phyloP scores from a whole-genome alignment of 2,888 invertebrate genomes.

The Hyles lineata region DNA sequence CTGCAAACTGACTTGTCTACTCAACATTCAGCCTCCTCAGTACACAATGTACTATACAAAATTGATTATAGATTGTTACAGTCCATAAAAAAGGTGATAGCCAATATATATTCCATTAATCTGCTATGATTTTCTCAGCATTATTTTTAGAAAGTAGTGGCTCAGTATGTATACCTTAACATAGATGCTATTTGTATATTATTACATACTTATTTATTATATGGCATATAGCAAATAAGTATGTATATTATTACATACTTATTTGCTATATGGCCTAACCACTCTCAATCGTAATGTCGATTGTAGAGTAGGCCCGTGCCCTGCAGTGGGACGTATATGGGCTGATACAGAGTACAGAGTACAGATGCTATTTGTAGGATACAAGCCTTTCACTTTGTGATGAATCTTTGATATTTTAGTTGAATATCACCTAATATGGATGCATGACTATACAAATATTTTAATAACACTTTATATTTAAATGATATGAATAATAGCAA shows the following conservation, averaged over 20 bases:
- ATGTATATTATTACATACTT: too few relatives aligned
- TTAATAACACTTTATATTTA: too few relatives aligned
- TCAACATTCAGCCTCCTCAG: background rate
- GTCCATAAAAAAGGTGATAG: background rate
- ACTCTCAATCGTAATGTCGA: too few relatives aligned
- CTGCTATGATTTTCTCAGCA: background rate
- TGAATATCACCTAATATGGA: too few relatives aligned
- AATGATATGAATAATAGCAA: too few relatives aligned
- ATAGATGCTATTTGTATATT: background rate
- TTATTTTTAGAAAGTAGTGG: background rate
- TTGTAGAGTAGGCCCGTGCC: too few relatives aligned
- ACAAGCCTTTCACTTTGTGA: constrained; percentile 17
- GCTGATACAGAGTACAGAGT: too few relatives aligned
- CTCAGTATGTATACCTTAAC: background rate
- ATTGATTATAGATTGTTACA: constrained; percentile 17
- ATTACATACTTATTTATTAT: too few relatives aligned
- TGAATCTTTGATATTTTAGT: background rate
- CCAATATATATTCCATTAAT: background rate
- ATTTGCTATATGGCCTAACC: too few relatives aligned
- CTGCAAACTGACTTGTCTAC: background rate
- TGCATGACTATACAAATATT: too few relatives aligned
- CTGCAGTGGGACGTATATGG: too few relatives aligned
- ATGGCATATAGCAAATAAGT: too few relatives aligned
- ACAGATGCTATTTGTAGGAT: background rate
- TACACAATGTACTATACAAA: background rate